Conservation (phyloP, 2,888 invertebrate species). For the Stenichneumon culpator region DNA sequence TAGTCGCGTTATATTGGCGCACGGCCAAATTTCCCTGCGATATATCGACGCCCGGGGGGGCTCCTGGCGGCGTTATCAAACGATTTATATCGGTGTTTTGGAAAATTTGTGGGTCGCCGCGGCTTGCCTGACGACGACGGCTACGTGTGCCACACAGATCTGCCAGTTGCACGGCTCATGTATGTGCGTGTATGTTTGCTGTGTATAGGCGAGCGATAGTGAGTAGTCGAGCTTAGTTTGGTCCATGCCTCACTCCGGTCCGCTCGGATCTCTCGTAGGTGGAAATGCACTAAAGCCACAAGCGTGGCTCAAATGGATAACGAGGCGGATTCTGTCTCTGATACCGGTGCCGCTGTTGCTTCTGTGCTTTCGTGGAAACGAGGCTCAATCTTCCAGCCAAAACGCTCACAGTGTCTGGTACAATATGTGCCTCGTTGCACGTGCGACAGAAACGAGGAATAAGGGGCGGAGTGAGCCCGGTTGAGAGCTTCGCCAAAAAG, state of each 20-base stretch:
- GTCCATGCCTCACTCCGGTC: constrained; percentile 9
- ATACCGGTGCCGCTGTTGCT: constrained; percentile 7
- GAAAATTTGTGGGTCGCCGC: constrained; percentile 78
- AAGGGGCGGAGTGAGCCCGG: background rate
- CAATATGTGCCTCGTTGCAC: background rate
- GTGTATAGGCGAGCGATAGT: constrained; percentile 8
- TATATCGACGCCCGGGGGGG: constrained; percentile 77
- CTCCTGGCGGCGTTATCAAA: constrained; percentile 78
- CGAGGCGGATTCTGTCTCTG: constrained; percentile 36
- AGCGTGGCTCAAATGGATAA: constrained; percentile 40
- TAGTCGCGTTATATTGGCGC: constrained; percentile 71
- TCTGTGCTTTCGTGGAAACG: constrained; percentile 34
- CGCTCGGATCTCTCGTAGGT: constrained; percentile 15
- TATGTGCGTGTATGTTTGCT: background rate
- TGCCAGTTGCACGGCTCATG: constrained; percentile 28
- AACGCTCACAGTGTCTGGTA: constrained; percentile 3
- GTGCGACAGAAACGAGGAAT: background rate
- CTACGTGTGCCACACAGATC: constrained; percentile 1
- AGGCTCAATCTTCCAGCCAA: constrained; percentile 33
- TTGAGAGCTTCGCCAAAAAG: constrained; percentile 39
- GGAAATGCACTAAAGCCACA: constrained; percentile 24
- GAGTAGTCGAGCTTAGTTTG: constrained; percentile 24
- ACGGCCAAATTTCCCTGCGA: constrained; percentile 78
- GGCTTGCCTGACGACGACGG: constrained; percentile 48
- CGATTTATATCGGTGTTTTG: constrained; percentile 82